Percentiles rank a stretch among this genome's conserved stretches.
Evolutionary conservation across 2,888 invertebrate species (phyloP).

Genomic region (Junonia oenone): DNA sequence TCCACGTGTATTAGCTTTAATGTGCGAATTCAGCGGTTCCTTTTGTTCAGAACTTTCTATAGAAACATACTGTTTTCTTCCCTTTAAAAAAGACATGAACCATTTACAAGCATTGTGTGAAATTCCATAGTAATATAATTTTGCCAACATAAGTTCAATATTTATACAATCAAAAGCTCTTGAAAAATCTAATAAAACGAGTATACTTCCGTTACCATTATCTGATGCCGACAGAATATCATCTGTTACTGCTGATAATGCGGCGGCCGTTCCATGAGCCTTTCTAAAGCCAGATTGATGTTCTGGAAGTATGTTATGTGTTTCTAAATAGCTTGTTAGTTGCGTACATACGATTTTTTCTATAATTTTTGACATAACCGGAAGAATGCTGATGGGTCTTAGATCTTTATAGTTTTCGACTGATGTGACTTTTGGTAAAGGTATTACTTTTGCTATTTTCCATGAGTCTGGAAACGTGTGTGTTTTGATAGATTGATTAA

Average conservation of each 20-base stretch:
- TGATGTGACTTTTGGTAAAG: slow-evolving; percentile 30
- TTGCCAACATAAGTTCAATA: slow-evolving; percentile 5
- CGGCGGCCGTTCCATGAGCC: slow-evolving; percentile 19
- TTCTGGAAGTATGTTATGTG: slow-evolving; percentile 13
- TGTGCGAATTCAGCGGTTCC: background rate
- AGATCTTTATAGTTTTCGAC: slow-evolving; percentile 25
- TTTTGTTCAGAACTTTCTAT: background rate
- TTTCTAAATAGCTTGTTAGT: slow-evolving; percentile 14
- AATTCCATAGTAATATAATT: slow-evolving; percentile 15
- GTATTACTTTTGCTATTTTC: slow-evolving; percentile 33
- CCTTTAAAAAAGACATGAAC: slow-evolving; percentile 18
- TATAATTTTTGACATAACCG: slow-evolving; percentile 18
- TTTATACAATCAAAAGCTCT: slow-evolving; percentile 21
- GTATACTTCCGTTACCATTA: slow-evolving; percentile 5
- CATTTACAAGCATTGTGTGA: slow-evolving; percentile 8
- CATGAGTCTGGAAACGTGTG: slow-evolving; percentile 27
- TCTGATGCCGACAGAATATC: slow-evolving; percentile 19
- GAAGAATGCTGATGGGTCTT: slow-evolving; percentile 31
- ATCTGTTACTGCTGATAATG: slow-evolving; percentile 21
- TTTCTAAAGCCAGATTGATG: slow-evolving; percentile 22
- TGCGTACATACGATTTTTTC: slow-evolving; percentile 20
- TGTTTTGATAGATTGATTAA: slow-evolving; percentile 22
- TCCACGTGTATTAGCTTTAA: background rate
- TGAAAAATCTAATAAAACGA: slow-evolving; percentile 16
- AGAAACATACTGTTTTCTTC: slow-evolving; percentile 10